A percentile compares a stretch with the other conserved stretches of the same genome.
phyloP scores from a whole-genome alignment of 2,888 invertebrate genomes.

The Tiliacea citrago region DNA sequence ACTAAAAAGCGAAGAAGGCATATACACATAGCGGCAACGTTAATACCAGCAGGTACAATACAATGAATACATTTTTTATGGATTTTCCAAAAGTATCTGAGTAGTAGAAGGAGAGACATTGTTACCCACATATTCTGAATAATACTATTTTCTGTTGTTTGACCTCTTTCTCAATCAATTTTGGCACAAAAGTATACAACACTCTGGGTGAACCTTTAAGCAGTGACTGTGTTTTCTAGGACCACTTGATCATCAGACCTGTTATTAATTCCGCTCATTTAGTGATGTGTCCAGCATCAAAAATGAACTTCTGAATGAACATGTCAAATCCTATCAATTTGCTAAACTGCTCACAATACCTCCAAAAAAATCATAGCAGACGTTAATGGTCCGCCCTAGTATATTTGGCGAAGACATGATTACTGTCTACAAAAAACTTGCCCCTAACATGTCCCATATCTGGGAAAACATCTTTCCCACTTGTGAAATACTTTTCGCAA shows the following conservation, averaged over 20 bases:
- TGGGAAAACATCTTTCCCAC: neutral
- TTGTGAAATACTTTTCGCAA: neutral
- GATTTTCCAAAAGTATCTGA: neutral
- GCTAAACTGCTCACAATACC: neutral
- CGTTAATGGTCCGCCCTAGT: too few species aligned
- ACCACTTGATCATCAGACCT: neutral
- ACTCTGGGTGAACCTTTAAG: neutral
- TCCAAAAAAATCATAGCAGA: neutral
- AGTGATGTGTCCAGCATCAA: neutral
- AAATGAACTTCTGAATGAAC: neutral
- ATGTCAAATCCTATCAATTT: neutral
- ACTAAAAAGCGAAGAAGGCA: too few species aligned
- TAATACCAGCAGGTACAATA: neutral
- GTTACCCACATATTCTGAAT: too few species aligned
- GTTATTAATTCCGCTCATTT: neutral
- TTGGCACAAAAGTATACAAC: neutral
- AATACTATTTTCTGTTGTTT: too few species aligned
- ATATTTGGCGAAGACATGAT: neutral
- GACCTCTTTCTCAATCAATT: too few species aligned
- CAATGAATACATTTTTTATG: neutral
- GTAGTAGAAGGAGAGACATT: too few species aligned
- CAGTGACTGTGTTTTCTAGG: neutral
- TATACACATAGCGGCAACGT: neutral
- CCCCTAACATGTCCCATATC: too few species aligned
- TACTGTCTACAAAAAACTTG: neutral